Evolutionary conservation across 2,113 vertebrate species (phyloP).

Genomic region (Peromyscus leucopus): DNA sequence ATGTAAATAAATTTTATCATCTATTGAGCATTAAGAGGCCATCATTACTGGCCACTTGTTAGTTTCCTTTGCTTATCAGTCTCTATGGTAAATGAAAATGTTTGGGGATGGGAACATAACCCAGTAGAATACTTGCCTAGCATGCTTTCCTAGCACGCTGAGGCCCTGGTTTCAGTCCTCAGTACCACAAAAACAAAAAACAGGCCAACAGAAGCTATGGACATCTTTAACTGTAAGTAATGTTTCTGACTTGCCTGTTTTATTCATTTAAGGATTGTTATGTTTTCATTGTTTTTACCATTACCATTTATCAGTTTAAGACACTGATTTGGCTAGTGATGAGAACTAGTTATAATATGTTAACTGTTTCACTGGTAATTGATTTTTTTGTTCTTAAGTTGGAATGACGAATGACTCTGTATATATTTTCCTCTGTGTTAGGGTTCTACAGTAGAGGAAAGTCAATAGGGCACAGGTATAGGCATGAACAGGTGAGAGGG

Average conservation of each 20-base stretch:
- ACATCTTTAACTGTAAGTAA: conserved; percentile 42
- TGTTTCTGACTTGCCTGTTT: conserved; percentile 52
- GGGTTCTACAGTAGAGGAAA: neutral
- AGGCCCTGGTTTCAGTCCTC: neutral
- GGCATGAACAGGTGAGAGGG: neutral
- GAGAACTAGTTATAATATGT: conserved; percentile 47
- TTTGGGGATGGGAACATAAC: neutral
- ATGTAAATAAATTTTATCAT: conserved; percentile 47
- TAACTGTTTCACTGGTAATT: conserved; percentile 48
- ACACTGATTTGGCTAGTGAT: conserved; percentile 42
- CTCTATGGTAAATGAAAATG: conserved; percentile 28
- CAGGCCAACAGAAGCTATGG: conserved; percentile 28
- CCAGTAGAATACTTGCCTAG: neutral
- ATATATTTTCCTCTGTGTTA: conserved; percentile 20
- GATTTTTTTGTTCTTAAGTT: conserved; percentile 56
- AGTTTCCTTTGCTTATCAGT: conserved; percentile 25
- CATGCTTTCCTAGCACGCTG: neutral
- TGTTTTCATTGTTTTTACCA: conserved; percentile 39
- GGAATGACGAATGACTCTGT: conserved; percentile 49
- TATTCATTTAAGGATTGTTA: conserved; percentile 38
- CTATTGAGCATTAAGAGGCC: conserved; percentile 25
- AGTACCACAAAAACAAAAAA: neutral
- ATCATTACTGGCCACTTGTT: conserved; percentile 51
- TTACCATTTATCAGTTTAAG: conserved; percentile 17
- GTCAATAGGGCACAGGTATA: neutral